Base-by-base conservation (phyloP, 2,113 vertebrate species). In the Bettongia penicillata region DNA sequence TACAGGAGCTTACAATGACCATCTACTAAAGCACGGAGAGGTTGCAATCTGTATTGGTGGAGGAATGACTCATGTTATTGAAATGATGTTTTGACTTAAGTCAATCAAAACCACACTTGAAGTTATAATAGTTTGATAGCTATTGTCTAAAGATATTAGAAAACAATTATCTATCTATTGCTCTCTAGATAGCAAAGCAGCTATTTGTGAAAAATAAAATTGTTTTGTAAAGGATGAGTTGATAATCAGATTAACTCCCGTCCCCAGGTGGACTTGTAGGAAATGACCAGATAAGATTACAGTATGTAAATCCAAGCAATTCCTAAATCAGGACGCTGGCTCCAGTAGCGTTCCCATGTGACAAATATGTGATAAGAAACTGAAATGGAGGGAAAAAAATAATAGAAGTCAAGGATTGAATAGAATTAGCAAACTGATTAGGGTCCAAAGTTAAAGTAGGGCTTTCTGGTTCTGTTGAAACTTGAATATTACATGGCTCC, bases 271-370 rank as follows among this genome's bases (percentile, higher is more conserved):
- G 90, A 90, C 97, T 95, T 31, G 28, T 90, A 96, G 97, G 97
- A 97, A 97, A 92, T 91, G 55, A 97, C 97, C 89, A 96, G 96
- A 98, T 97, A 96, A 98, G 97, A 98, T 98, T 98, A 97, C 77
- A 95, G 94, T 95, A 97, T 97, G 97, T 90, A 98, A 97, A 98
- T 97, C 94, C 51, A 95, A 97, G 97, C 95, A 97, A 96, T 95
- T 92, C 96, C 91, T 95, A 97, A 95, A 97, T 94, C 93, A 47
- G 31, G 57, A 97, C 96, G 97, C 96, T 97, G 91, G 95, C 95
- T 97, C 97, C 93, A 57, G 55, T 57, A 57, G 28, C 55, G 25
- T 57, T 57, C 57, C 3, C 96, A 93, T 97, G 49, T 53, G 91
- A 93, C 96, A 96, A 90, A 94, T 96, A 97, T 97, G 96, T 96